Percentiles rank a stretch among this genome's conserved stretches.
Evolutionary conservation across 1,140 invertebrate species (phyloP).

Genomic region (Drosophila tani): DNA sequence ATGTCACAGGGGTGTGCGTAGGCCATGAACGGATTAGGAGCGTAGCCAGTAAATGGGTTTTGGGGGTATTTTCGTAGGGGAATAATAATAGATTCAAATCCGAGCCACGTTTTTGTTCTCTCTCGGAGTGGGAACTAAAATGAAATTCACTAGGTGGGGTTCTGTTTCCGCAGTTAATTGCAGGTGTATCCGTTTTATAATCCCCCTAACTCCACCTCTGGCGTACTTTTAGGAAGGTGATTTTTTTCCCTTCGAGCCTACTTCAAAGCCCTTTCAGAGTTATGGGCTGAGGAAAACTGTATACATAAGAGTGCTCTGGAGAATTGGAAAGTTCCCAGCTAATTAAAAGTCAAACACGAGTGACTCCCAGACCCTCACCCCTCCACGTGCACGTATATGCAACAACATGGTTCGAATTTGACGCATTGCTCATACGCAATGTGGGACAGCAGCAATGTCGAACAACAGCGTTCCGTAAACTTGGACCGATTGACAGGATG

Average conservation of each 20-base stretch:
- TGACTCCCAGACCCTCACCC: neutral
- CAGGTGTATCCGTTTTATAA: conserved; percentile 1
- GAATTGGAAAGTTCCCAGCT: conserved; percentile 17
- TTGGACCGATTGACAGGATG: conserved; percentile 23
- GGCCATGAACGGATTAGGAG: conserved; percentile 50
- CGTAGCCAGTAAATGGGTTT: conserved; percentile 46
- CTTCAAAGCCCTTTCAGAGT: conserved; percentile 37
- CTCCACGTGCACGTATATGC: conserved; percentile 1
- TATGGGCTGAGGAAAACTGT: neutral
- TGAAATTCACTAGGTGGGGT: conserved; percentile 8
- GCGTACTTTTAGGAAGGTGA: neutral
- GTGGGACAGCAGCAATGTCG: conserved; percentile 38
- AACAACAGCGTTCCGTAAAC: conserved; percentile 33
- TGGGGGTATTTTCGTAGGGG: conserved; percentile 8
- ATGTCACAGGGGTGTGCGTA: conserved; percentile 76
- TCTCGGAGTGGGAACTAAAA: conserved; percentile 6
- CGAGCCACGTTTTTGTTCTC: neutral
- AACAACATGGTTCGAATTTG: conserved; percentile 30
- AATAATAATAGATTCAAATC: conserved; percentile 46
- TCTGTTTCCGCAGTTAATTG: conserved; percentile 47
- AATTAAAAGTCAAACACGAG: conserved; percentile 47
- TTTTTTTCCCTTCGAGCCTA: neutral
- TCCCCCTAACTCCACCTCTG: conserved; percentile 21
- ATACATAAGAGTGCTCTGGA: neutral
- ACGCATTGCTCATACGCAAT: conserved; percentile 51